Percentiles rank a stretch among this genome's conserved stretches.
Evolutionary conservation across 2,888 invertebrate species (phyloP).

Genomic region (Homarus gammarus): DNA sequence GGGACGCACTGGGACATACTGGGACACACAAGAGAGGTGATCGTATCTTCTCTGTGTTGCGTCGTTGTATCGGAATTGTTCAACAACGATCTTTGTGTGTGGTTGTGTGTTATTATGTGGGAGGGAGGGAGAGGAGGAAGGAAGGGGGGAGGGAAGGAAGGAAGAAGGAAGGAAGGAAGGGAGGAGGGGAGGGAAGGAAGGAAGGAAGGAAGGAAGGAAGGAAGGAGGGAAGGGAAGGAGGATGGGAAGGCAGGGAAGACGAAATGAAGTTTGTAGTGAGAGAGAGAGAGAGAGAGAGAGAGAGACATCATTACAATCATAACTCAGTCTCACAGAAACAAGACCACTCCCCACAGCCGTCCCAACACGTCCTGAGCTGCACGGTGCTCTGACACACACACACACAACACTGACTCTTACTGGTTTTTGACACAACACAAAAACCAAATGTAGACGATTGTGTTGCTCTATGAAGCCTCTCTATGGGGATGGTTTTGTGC

Average conservation of each 20-base stretch:
- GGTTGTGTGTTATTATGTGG: background rate
- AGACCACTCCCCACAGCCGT: background rate
- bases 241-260: no score
- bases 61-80: background rate
- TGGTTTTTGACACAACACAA: slow-evolving; percentile 28
- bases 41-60: background rate
- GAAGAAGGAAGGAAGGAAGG: slow-evolving; percentile 23
- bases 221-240: background rate
- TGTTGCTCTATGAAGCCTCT: slow-evolving; percentile 29
- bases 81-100: background rate
- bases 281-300: background rate
- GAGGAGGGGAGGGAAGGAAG: slow-evolving; percentile 6
- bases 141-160: slow-evolving; percentile 6
- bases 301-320: background rate
- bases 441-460: slow-evolving; percentile 40
- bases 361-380: no score
- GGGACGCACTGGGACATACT: no score
- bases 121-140: background rate
- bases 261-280: no score
- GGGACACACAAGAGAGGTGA: background rate
- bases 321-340: background rate
- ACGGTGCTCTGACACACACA: no score
- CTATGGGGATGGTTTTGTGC: slow-evolving; percentile 40
- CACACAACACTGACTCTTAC: slow-evolving; percentile 26
- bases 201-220: slow-evolving; percentile 20